Conservation (phyloP, 2,888 invertebrate species). For the Boloria euphrosyne region DNA sequence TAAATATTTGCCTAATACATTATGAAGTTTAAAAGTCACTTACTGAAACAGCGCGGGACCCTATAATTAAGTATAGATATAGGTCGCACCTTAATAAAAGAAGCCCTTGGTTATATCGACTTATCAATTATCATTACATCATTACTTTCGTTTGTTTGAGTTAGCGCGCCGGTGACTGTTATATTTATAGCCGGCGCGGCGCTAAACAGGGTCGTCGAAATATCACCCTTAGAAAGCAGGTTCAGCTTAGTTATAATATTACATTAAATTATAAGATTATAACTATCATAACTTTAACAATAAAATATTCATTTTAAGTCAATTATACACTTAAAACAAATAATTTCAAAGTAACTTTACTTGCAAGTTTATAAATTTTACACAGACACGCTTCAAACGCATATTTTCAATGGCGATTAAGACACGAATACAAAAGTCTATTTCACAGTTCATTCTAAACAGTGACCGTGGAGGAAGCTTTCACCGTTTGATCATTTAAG, state of each 20-base stretch:
- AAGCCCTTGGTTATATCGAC: constrained; percentile 29
- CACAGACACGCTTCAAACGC: constrained; percentile 9
- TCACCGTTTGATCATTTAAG: constrained; percentile 50
- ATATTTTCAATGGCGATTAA: constrained; percentile 4
- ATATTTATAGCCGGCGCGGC: constrained; percentile 35
- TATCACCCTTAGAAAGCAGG: background rate
- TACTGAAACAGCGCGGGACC: too few species aligned
- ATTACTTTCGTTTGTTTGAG: constrained; percentile 37
- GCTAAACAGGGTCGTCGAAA: constrained; percentile 26
- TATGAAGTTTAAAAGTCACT: too few species aligned
- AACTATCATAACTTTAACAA: too few species aligned
- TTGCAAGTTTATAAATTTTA: constrained; percentile 2
- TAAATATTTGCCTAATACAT: too few species aligned
- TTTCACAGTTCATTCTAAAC: constrained; percentile 37
- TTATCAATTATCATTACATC: constrained; percentile 35
- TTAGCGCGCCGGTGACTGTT: constrained; percentile 36
- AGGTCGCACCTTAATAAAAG: constrained; percentile 4
- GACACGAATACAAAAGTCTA: constrained; percentile 19
- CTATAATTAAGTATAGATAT: too few species aligned
- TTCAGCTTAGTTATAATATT: too few species aligned
- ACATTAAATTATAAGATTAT: too few species aligned
- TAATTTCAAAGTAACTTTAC: background rate
- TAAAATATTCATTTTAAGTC: too few species aligned
- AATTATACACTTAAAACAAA: too few species aligned
- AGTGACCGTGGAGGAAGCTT: constrained; percentile 43